These are phyloP conservation scores for Staurois parvus DNA, from an alignment of 2,797 vertebrate genomes.

Conservation along the genomic window DNA sequence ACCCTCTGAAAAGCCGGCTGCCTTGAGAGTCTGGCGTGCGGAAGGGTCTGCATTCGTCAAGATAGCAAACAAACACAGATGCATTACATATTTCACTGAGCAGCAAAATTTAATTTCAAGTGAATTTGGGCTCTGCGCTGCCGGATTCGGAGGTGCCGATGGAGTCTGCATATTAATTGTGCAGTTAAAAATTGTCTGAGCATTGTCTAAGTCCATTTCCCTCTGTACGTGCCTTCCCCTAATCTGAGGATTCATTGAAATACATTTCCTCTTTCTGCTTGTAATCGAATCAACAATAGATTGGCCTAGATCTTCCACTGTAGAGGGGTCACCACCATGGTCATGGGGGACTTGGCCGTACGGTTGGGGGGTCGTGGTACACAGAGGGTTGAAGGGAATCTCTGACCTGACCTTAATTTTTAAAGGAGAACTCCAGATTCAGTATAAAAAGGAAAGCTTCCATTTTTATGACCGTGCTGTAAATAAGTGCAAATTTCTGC, in stretches of 20 bases:
- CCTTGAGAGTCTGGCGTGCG: constrained; percentile 37
- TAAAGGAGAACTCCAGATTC: too few species aligned
- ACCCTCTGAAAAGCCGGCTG: constrained; percentile 18
- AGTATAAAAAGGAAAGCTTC: too few species aligned
- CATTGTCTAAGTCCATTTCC: constrained; percentile 1
- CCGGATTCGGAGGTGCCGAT: constrained; percentile 14
- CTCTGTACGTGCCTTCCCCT: neutral
- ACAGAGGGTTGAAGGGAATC: too few species aligned
- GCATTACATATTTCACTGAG: constrained; percentile 46
- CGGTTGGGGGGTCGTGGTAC: too few species aligned
- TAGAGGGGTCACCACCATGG: neutral
- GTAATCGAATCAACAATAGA: neutral
- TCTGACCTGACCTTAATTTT: too few species aligned
- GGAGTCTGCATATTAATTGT: constrained; percentile 37
- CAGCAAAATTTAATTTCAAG: constrained; percentile 38
- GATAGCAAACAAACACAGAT: constrained; percentile 54
- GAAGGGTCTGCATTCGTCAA: constrained; percentile 46
- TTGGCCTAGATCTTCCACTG: neutral
- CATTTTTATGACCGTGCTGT: too few species aligned
- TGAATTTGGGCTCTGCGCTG: constrained; percentile 16
- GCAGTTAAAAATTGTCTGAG: constrained; percentile 15
- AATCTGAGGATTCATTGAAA: neutral
- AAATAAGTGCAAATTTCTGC: too few species aligned
- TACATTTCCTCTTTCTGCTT: neutral
- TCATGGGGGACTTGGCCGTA: too few species aligned